Percentiles rank a stretch among this genome's conserved stretches.
phyloP scores from a whole-genome alignment of 2,797 vertebrate species.

The Mallotus villosus region DNA sequence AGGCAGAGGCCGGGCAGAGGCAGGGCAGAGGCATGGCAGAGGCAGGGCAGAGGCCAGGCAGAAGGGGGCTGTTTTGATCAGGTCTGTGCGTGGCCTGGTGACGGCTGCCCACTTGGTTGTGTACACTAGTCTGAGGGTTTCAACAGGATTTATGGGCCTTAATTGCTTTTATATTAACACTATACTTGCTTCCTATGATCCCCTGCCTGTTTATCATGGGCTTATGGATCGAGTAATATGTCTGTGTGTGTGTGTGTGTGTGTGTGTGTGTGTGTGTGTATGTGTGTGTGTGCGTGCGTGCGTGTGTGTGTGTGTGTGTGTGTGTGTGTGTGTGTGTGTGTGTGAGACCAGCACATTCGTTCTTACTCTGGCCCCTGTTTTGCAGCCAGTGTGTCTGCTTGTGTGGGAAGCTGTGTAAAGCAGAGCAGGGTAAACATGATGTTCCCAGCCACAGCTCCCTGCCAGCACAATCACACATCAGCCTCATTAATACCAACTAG shows the following conservation, averaged over 20 bases:
- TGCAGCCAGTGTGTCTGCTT: neutral
- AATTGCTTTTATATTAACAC: slow-evolving; percentile 20
- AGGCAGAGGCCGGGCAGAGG: no score
- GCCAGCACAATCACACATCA: slow-evolving; percentile 45
- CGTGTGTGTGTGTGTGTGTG: neutral
- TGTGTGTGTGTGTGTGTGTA: neutral
- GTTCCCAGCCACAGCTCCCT: slow-evolving; percentile 33
- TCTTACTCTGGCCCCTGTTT: slow-evolving; percentile 3
- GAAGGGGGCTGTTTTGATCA: slow-evolving; percentile 48
- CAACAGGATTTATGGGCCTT: slow-evolving; percentile 41
- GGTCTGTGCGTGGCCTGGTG: slow-evolving; percentile 42
- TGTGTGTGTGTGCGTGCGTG: neutral
- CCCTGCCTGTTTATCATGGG: slow-evolving; percentile 12
- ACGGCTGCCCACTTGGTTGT: slow-evolving; percentile 47
- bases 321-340: slow-evolving; percentile 4
- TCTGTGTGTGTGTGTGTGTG: neutral
- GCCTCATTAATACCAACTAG: slow-evolving; percentile 56
- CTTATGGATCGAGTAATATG: slow-evolving; percentile 2
- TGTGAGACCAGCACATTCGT: neutral
- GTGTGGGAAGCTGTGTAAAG: slow-evolving; percentile 29
- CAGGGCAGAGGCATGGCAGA: no score
- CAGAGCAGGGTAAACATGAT: neutral
- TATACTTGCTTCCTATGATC: neutral
- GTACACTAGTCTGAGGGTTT: slow-evolving; percentile 35
- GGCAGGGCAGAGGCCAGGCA: slow-evolving; percentile 40